Conservation (phyloP, 37 sponge, comb jelly and placozoan species). For the Corticium candelabrum region DNA sequence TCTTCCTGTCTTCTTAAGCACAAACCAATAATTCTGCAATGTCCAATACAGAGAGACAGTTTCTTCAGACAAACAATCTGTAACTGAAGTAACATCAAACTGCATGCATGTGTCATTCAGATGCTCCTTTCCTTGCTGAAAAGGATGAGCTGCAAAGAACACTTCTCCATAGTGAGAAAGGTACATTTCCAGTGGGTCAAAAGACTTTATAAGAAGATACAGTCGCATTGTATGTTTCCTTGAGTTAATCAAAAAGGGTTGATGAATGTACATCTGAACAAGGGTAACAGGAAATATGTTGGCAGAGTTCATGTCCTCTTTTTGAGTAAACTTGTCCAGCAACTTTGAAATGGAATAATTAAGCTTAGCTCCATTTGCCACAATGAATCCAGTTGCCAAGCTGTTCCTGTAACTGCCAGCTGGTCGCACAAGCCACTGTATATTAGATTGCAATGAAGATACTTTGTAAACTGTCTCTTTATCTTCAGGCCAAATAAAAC, state of each 20-base stretch:
- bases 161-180: neutral
- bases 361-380: too few relatives aligned
- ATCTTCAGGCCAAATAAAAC: neutral
- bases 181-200: neutral
- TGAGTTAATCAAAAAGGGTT: neutral
- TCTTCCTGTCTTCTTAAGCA: neutral
- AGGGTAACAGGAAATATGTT: neutral
- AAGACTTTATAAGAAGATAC: neutral
- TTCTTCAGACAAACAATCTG: neutral
- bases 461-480: neutral
- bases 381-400: neutral
- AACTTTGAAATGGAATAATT: too few relatives aligned
- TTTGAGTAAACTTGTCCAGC: neutral
- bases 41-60: slow-evolving; percentile 1
- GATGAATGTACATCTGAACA: neutral
- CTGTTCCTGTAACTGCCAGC: neutral
- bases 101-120: neutral
- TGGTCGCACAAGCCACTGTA: neutral
- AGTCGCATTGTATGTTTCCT: neutral
- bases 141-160: neutral
- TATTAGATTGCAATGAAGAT: neutral
- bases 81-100: neutral
- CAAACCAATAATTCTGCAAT: neutral
- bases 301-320: neutral
- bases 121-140: neutral